phyloP scores from a whole-genome alignment of 2,888 invertebrate genomes.

The Drosophila emarginata region DNA sequence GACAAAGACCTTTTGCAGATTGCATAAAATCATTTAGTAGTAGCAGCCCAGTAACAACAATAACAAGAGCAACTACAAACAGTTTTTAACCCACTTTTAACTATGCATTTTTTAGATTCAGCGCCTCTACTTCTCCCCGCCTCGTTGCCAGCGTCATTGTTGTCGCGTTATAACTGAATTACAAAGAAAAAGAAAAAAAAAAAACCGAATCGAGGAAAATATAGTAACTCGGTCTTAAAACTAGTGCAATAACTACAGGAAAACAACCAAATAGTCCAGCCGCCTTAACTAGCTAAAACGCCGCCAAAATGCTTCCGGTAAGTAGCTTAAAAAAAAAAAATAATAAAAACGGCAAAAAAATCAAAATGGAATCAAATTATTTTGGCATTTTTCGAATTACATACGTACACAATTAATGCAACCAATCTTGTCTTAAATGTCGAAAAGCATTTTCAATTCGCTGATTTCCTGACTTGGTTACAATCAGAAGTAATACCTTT shows the following conservation, averaged over 20 bases:
- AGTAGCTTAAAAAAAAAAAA: conserved; percentile 49
- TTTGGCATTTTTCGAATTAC: neutral
- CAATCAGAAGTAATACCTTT: neutral
- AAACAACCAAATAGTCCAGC: conserved; percentile 36
- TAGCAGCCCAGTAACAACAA: conserved; percentile 35
- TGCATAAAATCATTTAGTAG: conserved; percentile 57
- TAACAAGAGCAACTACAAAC: conserved; percentile 26
- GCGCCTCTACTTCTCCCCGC: neutral
- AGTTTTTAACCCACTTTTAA: conserved; percentile 26
- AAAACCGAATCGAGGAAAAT: conserved; percentile 9
- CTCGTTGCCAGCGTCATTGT: neutral
- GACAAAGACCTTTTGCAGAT: conserved; percentile 55
- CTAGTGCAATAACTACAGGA: conserved; percentile 26
- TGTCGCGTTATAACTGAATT: conserved; percentile 3
- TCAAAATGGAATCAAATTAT: conserved; percentile 1
- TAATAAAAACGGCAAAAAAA: neutral
- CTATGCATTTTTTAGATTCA: conserved; percentile 13
- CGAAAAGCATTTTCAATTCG: neutral
- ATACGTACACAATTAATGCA: neutral
- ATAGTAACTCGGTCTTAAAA: conserved; percentile 12
- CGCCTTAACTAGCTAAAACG: conserved; percentile 55
- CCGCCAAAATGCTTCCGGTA: conserved; percentile 80
- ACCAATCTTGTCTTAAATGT: neutral
- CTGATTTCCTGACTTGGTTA: neutral
- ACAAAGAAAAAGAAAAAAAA: neutral